Conservation (phyloP, 2,888 invertebrate genomes). For the Caenorhabditis sp. region DNA sequence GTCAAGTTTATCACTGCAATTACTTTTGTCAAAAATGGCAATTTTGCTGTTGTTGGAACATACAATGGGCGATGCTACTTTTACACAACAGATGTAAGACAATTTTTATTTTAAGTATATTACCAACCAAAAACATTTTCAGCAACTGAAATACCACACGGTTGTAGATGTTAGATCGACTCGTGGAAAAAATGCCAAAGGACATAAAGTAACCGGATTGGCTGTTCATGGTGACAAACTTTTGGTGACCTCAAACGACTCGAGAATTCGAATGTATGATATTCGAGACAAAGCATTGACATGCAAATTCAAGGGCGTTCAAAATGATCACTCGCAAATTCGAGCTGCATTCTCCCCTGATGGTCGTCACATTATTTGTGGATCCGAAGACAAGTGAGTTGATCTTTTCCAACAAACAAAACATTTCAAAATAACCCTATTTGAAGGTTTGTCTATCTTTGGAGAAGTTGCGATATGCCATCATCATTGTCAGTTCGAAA, state of each 20-base stretch:
- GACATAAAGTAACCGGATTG: slow-evolving; percentile 94
- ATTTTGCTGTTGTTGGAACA: slow-evolving; percentile 96
- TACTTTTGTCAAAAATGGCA: slow-evolving; percentile 79
- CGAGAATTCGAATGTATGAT: slow-evolving; percentile 92
- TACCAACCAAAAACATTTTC: slow-evolving; percentile 43
- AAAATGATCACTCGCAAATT: slow-evolving; percentile 78
- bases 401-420: background rate
- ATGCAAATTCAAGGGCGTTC: slow-evolving; percentile 81
- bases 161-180: slow-evolving; percentile 93
- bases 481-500: slow-evolving; percentile 77
- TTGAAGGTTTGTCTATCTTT: slow-evolving; percentile 80
- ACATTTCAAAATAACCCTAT: background rate
- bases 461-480: slow-evolving; percentile 80
- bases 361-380: slow-evolving; percentile 94
- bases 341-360: slow-evolving; percentile 94
- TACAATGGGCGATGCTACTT: slow-evolving; percentile 98
- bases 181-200: slow-evolving; percentile 91
- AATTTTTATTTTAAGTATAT: background rate
- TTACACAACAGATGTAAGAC: slow-evolving; percentile 87
- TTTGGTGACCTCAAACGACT: slow-evolving; percentile 89
- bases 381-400: slow-evolving; percentile 82
- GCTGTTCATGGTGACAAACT: slow-evolving; percentile 75
- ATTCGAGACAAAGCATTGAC: slow-evolving; percentile 90
- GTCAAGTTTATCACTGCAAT: slow-evolving; percentile 70
- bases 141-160: slow-evolving; percentile 94